A percentile compares a stretch with the other conserved stretches of the same genome.
Conservation (phyloP, 1,140 invertebrate genomes). For the Episyrphus balteatus region DNA sequence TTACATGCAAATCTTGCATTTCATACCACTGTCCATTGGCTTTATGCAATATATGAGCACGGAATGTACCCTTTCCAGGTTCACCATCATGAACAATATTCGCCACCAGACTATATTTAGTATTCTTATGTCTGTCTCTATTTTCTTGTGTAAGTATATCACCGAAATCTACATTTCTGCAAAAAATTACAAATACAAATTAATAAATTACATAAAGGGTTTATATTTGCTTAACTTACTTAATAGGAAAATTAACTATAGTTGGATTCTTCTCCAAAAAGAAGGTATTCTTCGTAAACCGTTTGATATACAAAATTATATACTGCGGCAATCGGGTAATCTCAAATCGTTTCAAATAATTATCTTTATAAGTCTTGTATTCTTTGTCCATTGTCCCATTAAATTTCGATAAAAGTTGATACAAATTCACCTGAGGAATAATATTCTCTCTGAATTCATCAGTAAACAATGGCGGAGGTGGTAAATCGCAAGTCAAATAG, state of each 20-base stretch:
- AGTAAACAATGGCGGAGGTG: slow-evolving; percentile 90
- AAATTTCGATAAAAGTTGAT: slow-evolving; percentile 87
- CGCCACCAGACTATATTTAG: slow-evolving; percentile 87
- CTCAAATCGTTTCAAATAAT: slow-evolving; percentile 94
- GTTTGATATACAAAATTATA: slow-evolving; percentile 92
- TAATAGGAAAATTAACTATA: slow-evolving; percentile 98
- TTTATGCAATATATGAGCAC: slow-evolving; percentile 92
- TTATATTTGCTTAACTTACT: slow-evolving; percentile 51
- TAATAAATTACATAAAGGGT: neutral
- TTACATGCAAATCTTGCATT: slow-evolving; percentile 98
- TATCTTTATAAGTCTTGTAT: slow-evolving; percentile 99
- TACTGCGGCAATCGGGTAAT: slow-evolving; percentile 92
- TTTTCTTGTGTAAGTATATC: slow-evolving; percentile 84
- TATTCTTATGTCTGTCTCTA: slow-evolving; percentile 67
- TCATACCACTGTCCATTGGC: slow-evolving; percentile 83
- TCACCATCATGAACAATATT: slow-evolving; percentile 99
- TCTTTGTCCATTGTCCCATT: slow-evolving; percentile 94
- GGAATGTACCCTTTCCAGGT: slow-evolving; percentile 86
- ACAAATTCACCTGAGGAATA: slow-evolving; percentile 95
- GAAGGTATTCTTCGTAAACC: slow-evolving; percentile 98
- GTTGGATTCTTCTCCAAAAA: slow-evolving; percentile 99
- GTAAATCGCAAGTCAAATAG: slow-evolving; percentile 93
- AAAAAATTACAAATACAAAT: slow-evolving; percentile 22
- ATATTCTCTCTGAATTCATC: slow-evolving; percentile 97
- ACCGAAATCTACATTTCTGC: slow-evolving; percentile 91